Percentiles rank a stretch among this genome's conserved stretches.
Conservation (phyloP, 2,113 vertebrate genomes). For the Etia nguti region DNA sequence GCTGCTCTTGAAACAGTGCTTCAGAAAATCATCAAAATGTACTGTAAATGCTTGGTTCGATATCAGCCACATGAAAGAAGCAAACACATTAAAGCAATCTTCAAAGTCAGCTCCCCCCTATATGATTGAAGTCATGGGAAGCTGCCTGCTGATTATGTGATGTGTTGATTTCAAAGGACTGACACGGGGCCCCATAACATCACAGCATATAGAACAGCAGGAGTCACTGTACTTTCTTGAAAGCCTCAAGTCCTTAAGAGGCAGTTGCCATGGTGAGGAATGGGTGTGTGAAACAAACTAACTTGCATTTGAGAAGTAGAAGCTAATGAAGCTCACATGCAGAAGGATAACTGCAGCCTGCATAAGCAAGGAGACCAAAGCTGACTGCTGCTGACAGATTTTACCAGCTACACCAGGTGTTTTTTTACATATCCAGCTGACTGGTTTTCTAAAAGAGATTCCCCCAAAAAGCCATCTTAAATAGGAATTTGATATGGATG, state of each 20-base stretch:
- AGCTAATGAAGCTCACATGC: not conserved
- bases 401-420: not conserved
- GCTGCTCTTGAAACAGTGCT: not conserved
- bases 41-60: constrained; percentile 20
- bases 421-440: not conserved
- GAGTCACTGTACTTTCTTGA: not conserved
- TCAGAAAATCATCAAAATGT: constrained; percentile 28
- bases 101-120: constrained; percentile 1
- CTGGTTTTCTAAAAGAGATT: not conserved
- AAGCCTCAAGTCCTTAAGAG: not conserved
- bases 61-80: constrained; percentile 40
- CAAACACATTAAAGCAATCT: constrained; percentile 27
- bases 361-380: not conserved
- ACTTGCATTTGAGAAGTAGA: not conserved
- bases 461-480: not conserved
- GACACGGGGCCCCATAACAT: not conserved
- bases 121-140: constrained; percentile 7
- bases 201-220: not conserved
- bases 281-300: not conserved
- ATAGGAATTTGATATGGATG: not conserved
- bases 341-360: not conserved
- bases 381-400: not conserved
- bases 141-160: constrained; percentile 27
- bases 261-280: constrained; percentile 20
- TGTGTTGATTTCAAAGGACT: constrained; percentile 30